phyloP scores from a whole-genome alignment of 2,888 invertebrate species.

The Scaptomyza cyrtandrae region DNA sequence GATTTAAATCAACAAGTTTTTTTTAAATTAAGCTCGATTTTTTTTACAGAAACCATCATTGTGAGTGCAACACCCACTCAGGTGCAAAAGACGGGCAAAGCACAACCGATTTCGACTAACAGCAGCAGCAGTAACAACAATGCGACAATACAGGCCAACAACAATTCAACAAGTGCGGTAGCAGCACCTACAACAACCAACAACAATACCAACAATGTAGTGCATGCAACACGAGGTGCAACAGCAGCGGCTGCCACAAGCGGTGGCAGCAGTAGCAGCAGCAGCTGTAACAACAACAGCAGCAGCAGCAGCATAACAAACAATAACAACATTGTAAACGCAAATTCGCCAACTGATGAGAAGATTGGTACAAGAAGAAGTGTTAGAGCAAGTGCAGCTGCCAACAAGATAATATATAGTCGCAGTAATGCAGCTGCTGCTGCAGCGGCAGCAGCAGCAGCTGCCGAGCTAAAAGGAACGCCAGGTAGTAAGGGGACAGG shows the following conservation, averaged over 20 bases:
- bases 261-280: slow-evolving; percentile 27
- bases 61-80: slow-evolving; percentile 34
- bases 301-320: slow-evolving; percentile 35
- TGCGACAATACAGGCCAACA: slow-evolving; percentile 18
- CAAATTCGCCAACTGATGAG: slow-evolving; percentile 81
- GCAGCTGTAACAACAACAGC: slow-evolving; percentile 14
- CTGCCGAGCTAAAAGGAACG: slow-evolving; percentile 60
- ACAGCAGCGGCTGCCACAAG: slow-evolving; percentile 59
- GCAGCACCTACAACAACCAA: slow-evolving; percentile 20
- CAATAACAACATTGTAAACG: slow-evolving; percentile 52
- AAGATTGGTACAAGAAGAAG: slow-evolving; percentile 87
- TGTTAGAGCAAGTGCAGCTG: slow-evolving; percentile 85
- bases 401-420: slow-evolving; percentile 84
- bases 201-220: slow-evolving; percentile 32
- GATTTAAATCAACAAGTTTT: background rate
- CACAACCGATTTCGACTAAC: slow-evolving; percentile 36
- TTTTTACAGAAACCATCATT: slow-evolving; percentile 41
- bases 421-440: slow-evolving; percentile 74
- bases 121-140: slow-evolving; percentile 25
- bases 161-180: slow-evolving; percentile 22
- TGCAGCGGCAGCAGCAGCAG: slow-evolving; percentile 72
- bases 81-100: slow-evolving; percentile 44
- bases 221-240: slow-evolving; percentile 78
- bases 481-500: slow-evolving; percentile 30
- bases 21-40: background rate